These are phyloP conservation scores for Phaetusa simplex DNA, from an alignment of 2,113 vertebrate genomes.

Conservation along the genomic window DNA sequence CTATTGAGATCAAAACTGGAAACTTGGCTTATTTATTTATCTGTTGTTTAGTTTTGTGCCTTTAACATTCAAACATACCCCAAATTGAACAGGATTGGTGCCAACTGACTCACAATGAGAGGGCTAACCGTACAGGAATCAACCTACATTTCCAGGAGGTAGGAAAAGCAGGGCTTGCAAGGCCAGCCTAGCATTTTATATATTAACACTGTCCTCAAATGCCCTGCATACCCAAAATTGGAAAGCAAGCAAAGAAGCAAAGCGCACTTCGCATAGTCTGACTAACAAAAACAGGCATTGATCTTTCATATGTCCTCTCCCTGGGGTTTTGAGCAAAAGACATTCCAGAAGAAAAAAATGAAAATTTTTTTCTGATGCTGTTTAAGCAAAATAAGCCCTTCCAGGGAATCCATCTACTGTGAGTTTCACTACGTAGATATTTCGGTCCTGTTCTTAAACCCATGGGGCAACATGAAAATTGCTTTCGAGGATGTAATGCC, in stretches of 20 bases:
- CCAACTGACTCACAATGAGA: not conserved
- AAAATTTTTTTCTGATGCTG: not conserved
- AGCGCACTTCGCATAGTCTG: not conserved
- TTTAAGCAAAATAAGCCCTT: not conserved
- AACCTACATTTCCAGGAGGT: not conserved
- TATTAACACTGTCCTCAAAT: not conserved
- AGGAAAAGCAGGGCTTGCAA: not conserved
- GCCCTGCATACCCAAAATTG: not conserved
- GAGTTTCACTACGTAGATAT: not conserved
- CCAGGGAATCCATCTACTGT: not conserved
- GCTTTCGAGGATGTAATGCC: not conserved
- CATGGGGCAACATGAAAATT: not conserved
- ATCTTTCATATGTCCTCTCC: not conserved
- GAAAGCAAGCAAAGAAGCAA: not conserved
- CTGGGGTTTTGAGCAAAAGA: not conserved
- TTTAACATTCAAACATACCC: not conserved
- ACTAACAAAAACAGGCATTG: not conserved
- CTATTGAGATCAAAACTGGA: not conserved
- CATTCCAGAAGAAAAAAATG: not conserved
- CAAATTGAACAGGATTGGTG: not conserved
- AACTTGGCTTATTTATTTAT: not conserved
- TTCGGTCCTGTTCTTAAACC: not conserved
- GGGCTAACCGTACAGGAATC: not conserved
- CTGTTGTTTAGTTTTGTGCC: not conserved
- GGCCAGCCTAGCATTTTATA: not conserved